Base-by-base conservation (phyloP, 2,797 vertebrate species). In the Malurus leucopterus region DNA sequence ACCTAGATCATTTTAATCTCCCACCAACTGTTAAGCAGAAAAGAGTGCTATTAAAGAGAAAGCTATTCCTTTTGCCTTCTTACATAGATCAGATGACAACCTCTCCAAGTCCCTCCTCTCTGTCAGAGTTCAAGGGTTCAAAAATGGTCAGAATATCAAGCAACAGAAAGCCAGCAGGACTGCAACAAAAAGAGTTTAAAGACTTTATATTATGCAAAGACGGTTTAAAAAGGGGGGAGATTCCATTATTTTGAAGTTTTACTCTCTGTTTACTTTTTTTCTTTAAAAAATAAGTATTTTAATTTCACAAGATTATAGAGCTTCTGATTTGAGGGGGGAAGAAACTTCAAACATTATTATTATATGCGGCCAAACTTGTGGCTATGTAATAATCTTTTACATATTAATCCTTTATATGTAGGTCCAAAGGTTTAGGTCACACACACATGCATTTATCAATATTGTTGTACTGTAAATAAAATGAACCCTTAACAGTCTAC, bases 1-100 rank as follows among this genome's bases (percentile, higher is more conserved):
- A 94, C 91, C 96, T 94, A 96, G 97, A 98, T 98, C 96, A 97
- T 98, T 98, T 98, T 98, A 97, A 98, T 98, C 98, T 98, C 97
- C 98, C 97, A 98, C 97, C 98, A 98, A 98, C 97, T 98, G 97
- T 98, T 98, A 97, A 95, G 95, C 96, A 98, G 97, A 97, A 97
- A 98, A 96, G 96, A 97, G 96, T 96, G 96, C 96, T 97, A 95
- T 97, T 95, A 98, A 96, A 97, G 93, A 94, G 94, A 97, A 97
- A 97, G 95, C 93, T 95, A 95, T 96, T 98, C 96, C 95, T 95
- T 97, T 97, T 93, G 82, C 91, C 89, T 97, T 96, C 95, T 96
- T 95, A 96, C 95, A 95, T 95, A 95, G 95, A 97, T 97, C 96
- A 96, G 94, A 97, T 97, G 96, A 96, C 96, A 96, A 95, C 89